phyloP scores from a whole-genome alignment of 1,140 invertebrate species.

The Bombus turneri region DNA sequence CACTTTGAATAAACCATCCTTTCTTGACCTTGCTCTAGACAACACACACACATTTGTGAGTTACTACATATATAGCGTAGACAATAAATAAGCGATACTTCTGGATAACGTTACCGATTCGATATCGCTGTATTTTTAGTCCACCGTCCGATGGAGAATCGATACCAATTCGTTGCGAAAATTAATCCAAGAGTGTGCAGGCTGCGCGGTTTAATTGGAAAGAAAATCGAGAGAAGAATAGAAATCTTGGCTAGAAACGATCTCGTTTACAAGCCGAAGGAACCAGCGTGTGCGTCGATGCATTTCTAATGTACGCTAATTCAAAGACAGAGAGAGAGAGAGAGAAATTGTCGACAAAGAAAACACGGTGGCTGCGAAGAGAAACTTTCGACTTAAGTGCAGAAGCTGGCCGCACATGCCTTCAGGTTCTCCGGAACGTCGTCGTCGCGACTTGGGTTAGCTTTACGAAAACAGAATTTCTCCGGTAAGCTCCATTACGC shows the following conservation, averaged over 20 bases:
- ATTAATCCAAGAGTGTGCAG: neutral
- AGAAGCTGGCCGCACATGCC: constrained; percentile 21
- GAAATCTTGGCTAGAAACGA: neutral
- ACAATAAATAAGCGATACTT: too few species aligned
- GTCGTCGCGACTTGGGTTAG: constrained; percentile 40
- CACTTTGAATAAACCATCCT: too few species aligned
- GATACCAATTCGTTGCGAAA: neutral
- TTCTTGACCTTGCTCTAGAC: too few species aligned
- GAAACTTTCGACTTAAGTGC: constrained; percentile 57
- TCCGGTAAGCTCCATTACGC: constrained; percentile 58
- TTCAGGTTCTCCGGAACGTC: constrained; percentile 21
- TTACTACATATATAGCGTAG: neutral
- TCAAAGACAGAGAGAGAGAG: neutral
- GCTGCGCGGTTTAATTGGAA: constrained; percentile 14
- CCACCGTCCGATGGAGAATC: neutral
- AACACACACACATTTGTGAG: too few species aligned
- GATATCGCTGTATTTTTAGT: neutral
- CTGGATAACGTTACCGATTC: neutral
- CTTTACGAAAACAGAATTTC: constrained; percentile 63
- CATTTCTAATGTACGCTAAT: constrained; percentile 4
- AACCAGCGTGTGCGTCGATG: neutral
- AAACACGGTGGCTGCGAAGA: constrained; percentile 2
- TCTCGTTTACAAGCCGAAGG: neutral
- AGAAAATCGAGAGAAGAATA: neutral
- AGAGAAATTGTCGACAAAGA: constrained; percentile 2